Evolutionary conservation across 2,113 vertebrate species (phyloP).

Genomic region (Neotoma lepida): DNA sequence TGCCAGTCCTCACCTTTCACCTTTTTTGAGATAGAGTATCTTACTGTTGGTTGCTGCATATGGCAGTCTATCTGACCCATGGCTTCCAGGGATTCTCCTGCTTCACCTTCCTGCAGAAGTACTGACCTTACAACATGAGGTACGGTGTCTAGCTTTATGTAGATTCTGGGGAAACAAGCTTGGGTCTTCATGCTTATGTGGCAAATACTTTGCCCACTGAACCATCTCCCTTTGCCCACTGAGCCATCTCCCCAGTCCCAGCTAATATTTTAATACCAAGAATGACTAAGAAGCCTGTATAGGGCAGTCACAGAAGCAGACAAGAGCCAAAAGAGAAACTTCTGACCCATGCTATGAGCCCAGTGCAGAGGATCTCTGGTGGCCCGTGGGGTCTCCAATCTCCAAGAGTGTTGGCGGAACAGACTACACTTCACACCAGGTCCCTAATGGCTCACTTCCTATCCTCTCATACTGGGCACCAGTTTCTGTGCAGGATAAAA

Average conservation of each 20-base stretch:
- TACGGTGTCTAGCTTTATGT: neutral
- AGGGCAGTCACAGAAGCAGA: neutral
- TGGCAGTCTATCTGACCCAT: neutral
- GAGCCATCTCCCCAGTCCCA: neutral
- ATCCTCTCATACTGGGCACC: accelerated
- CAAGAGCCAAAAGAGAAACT: neutral
- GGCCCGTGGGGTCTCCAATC: neutral
- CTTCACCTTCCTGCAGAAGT: neutral
- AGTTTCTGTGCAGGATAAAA: neutral
- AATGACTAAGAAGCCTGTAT: neutral
- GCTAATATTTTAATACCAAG: neutral
- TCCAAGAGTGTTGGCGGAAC: neutral
- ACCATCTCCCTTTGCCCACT: neutral
- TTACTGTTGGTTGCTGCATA: neutral
- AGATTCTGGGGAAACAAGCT: neutral
- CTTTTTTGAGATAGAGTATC: neutral
- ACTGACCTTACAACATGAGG: neutral
- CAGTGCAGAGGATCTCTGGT: neutral
- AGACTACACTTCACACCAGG: neutral
- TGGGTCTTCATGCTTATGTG: neutral
- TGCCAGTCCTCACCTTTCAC: neutral
- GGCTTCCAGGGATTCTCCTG: neutral
- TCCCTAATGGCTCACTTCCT: neutral
- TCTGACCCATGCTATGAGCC: neutral
- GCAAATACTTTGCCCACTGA: neutral